Evolutionary conservation across 64 coral and sea anemone genomes (phyloP).

Genomic region (Dendronephthya gigantea): DNA sequence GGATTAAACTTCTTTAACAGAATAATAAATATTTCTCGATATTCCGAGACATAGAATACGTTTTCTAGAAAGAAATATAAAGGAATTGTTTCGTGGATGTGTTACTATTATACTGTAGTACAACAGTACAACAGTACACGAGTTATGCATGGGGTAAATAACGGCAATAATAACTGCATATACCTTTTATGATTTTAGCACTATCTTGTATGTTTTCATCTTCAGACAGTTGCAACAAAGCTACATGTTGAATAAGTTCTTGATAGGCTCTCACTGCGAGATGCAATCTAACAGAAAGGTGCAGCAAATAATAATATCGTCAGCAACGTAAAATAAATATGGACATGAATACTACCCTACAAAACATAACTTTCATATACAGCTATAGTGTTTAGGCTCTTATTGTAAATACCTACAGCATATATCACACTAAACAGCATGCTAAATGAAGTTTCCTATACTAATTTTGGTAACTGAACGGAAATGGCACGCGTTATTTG

Average conservation of each 20-base stretch:
- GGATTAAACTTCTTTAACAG: conserved; percentile 72
- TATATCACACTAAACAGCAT: no score
- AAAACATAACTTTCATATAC: no score
- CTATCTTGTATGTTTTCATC: conserved; percentile 45
- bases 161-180: neutral
- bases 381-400: no score
- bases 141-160: neutral
- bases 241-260: conserved; percentile 75
- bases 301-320: no score
- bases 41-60: conserved; percentile 82
- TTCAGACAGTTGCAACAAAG: conserved; percentile 55
- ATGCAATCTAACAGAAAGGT: conserved; percentile 62
- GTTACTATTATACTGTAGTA: no score
- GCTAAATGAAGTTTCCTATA: no score
- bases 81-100: neutral
- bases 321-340: no score
- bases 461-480: no score
- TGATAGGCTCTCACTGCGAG: conserved; percentile 86
- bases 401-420: no score
- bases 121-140: no score
- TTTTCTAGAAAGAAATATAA: conserved; percentile 54
- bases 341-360: no score
- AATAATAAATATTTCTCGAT: conserved; percentile 72
- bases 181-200: conserved; percentile 96
- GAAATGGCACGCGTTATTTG: no score